Evolutionary conservation across 2,113 vertebrate genomes (phyloP).

Genomic region (Corapipo altera): DNA sequence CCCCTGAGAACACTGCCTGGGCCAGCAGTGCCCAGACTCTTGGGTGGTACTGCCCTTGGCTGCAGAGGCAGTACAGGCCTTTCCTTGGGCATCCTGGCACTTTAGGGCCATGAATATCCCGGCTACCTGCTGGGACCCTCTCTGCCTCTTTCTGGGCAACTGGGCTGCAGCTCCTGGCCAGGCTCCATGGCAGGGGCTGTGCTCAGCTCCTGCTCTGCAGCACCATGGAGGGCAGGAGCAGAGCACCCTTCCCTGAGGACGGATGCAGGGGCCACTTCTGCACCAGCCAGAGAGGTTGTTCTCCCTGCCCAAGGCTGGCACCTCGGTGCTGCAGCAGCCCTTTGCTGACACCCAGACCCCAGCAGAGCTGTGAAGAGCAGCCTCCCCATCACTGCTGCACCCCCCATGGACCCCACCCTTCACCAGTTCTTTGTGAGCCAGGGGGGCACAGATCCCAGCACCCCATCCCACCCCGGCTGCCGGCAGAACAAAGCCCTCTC

Average conservation of each 20-base stretch:
- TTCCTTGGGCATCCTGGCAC: background rate
- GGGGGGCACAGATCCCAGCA: background rate
- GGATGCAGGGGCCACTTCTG: background rate
- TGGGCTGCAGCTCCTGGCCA: background rate
- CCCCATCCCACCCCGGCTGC: background rate
- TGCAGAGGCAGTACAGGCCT: background rate
- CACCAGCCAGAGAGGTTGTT: background rate
- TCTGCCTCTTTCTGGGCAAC: background rate
- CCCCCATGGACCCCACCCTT: background rate
- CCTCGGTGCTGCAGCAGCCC: background rate
- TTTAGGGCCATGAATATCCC: background rate
- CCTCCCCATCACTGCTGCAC: background rate
- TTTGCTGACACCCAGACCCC: background rate
- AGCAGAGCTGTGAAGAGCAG: background rate
- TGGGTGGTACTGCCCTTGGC: background rate
- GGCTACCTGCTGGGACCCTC: background rate
- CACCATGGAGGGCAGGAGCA: background rate
- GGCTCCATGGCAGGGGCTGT: background rate
- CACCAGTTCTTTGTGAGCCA: background rate
- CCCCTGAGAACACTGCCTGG: background rate
- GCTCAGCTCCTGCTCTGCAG: background rate
- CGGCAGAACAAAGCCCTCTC: background rate
- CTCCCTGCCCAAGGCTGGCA: background rate
- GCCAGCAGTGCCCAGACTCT: background rate
- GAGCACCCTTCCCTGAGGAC: background rate